These are phyloP conservation scores for Troides helena DNA, from an alignment of 2,888 invertebrate genomes.

Conservation along the genomic window DNA sequence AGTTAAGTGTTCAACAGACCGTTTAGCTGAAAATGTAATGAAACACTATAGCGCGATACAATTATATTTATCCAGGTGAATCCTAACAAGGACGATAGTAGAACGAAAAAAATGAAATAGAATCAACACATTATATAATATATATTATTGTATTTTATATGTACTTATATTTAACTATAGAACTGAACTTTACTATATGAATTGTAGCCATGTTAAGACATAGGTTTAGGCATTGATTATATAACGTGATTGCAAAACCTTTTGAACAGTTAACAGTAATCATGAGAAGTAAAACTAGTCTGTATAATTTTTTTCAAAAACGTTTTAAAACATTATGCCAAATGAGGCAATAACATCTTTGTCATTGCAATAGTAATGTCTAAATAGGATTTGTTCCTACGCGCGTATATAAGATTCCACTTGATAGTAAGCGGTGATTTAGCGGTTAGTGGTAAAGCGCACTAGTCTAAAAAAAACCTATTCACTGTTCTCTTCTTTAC, in stretches of 20 bases:
- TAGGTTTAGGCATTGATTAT: neutral
- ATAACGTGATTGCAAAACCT: neutral
- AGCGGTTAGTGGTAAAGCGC: too few relatives aligned
- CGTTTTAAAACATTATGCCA: too few relatives aligned
- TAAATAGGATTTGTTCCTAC: neutral
- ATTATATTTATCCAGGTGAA: neutral
- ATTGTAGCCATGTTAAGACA: too few relatives aligned
- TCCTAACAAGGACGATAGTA: neutral
- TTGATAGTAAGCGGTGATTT: too few relatives aligned
- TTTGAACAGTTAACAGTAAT: too few relatives aligned
- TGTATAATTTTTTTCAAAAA: too few relatives aligned
- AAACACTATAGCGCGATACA: neutral
- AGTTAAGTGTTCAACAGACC: constrained; percentile 3
- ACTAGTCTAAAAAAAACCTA: neutral
- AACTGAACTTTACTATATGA: neutral
- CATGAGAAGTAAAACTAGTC: too few relatives aligned
- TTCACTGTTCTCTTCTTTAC: neutral
- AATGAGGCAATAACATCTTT: neutral
- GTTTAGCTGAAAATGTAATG: constrained; percentile 5
- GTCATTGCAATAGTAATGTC: neutral
- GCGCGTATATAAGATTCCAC: too few relatives aligned
- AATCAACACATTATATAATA: too few relatives aligned
- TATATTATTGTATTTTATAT: too few relatives aligned
- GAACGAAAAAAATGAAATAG: too few relatives aligned
- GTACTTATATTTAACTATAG: neutral